Percentiles rank a stretch among this genome's conserved stretches.
Conservation (phyloP, 2,888 invertebrate species). For the Nephrotoma guestfalica region DNA sequence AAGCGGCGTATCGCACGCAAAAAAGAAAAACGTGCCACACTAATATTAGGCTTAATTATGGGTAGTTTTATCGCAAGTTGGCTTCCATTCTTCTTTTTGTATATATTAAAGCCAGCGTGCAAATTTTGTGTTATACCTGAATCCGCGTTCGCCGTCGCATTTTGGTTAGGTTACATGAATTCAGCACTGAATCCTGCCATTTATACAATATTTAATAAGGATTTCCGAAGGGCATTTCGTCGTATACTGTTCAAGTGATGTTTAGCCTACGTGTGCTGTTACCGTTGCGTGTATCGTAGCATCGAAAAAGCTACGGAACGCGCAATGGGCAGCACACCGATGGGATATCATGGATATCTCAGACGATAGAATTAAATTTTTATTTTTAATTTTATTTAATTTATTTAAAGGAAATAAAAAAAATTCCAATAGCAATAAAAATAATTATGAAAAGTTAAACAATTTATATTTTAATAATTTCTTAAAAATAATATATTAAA, state of each 20-base stretch:
- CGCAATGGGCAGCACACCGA: conserved; percentile 34
- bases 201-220: conserved; percentile 95
- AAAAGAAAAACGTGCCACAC: conserved; percentile 90
- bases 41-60: conserved; percentile 95
- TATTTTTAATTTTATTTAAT: neutral
- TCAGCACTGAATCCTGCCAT: conserved; percentile 91
- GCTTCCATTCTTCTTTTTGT: conserved; percentile 94
- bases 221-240: conserved; percentile 89
- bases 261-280: conserved; percentile 75
- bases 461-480: neutral
- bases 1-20: conserved; percentile 86
- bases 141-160: conserved; percentile 80
- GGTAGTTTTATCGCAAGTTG: conserved; percentile 97
- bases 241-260: conserved; percentile 93
- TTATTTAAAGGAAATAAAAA: neutral
- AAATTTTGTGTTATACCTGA: conserved; percentile 59
- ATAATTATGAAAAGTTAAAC: neutral
- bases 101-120: conserved; percentile 74
- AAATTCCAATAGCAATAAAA: neutral
- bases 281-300: conserved; percentile 47
- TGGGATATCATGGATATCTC: conserved; percentile 31
- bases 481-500: neutral
- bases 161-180: conserved; percentile 96
- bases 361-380: conserved; percentile 11
- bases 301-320: conserved; percentile 34